phyloP scores from a whole-genome alignment of 2,888 invertebrate species.

The Hanleya hanleyi region DNA sequence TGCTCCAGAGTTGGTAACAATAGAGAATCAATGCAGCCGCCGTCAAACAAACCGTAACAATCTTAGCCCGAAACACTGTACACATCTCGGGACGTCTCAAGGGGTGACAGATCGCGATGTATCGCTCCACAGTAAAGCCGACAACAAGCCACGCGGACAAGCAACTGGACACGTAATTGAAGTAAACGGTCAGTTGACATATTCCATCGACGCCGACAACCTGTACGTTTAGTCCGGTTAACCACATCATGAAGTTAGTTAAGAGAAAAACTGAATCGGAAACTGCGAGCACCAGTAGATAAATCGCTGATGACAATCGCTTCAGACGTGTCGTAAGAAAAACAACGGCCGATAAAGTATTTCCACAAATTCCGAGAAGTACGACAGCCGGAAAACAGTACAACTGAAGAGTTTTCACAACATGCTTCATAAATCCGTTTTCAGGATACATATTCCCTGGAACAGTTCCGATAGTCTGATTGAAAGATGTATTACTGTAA shows the following conservation, averaged over 20 bases:
- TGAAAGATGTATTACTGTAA: too few species aligned
- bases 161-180: neutral
- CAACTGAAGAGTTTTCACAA: neutral
- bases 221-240: neutral
- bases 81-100: slow-evolving; percentile 3
- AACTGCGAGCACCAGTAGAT: neutral
- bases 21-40: neutral
- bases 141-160: slow-evolving; percentile 8
- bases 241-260: slow-evolving; percentile 1
- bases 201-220: neutral
- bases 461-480: too few species aligned
- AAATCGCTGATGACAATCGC: slow-evolving; percentile 2
- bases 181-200: slow-evolving; percentile 3
- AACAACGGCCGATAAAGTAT: neutral
- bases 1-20: slow-evolving; percentile 3
- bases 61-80: slow-evolving; percentile 8
- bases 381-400: neutral
- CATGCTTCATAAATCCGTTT: slow-evolving; percentile 4
- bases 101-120: slow-evolving; percentile 7
- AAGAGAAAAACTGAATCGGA: neutral
- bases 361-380: neutral
- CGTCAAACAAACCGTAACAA: neutral
- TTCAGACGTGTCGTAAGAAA: slow-evolving; percentile 3
- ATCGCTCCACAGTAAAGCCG: slow-evolving; percentile 12
- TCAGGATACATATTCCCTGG: too few species aligned